Percentiles rank a stretch among this genome's conserved stretches.
Conservation (phyloP, 2,113 vertebrate genomes). For the Peromyscus leucopus region DNA sequence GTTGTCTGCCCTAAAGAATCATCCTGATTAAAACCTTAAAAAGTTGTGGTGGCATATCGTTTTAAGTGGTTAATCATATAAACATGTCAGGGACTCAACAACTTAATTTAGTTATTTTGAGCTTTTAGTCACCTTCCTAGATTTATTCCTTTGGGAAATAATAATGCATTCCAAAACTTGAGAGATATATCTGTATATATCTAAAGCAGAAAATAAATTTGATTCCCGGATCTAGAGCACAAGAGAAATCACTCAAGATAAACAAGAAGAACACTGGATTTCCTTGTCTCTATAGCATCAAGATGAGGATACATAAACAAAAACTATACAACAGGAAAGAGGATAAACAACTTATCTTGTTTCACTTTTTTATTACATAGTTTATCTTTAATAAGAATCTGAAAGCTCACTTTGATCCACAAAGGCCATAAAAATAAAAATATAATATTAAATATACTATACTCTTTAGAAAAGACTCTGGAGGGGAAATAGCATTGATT, state of each 20-base stretch:
- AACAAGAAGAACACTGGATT: background rate
- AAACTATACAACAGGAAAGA: slow-evolving; percentile 23
- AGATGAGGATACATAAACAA: slow-evolving; percentile 38
- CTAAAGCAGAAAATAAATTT: slow-evolving; percentile 53
- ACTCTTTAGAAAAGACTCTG: slow-evolving; percentile 1
- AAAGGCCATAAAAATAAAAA: background rate
- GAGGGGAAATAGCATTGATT: background rate
- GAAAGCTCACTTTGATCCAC: background rate
- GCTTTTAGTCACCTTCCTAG: slow-evolving; percentile 36
- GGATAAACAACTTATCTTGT: background rate
- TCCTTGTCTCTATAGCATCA: slow-evolving; percentile 55
- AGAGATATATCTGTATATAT: slow-evolving; percentile 44
- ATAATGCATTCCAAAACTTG: slow-evolving; percentile 34
- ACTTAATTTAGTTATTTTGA: slow-evolving; percentile 61
- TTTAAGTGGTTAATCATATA: slow-evolving; percentile 54
- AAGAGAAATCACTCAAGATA: slow-evolving; percentile 51
- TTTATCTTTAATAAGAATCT: slow-evolving; percentile 55
- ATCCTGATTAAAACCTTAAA: slow-evolving; percentile 43
- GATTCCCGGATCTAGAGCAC: slow-evolving; percentile 45
- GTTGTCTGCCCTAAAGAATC: slow-evolving; percentile 16
- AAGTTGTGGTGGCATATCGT: background rate
- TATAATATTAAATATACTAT: slow-evolving; percentile 46
- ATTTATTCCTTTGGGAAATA: slow-evolving; percentile 55
- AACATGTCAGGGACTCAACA: slow-evolving; percentile 44
- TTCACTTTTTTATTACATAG: background rate